A percentile compares a stretch with the other conserved stretches of the same genome.
Conservation (phyloP, 2,888 invertebrate species). For the Perizoma affinitatum region DNA sequence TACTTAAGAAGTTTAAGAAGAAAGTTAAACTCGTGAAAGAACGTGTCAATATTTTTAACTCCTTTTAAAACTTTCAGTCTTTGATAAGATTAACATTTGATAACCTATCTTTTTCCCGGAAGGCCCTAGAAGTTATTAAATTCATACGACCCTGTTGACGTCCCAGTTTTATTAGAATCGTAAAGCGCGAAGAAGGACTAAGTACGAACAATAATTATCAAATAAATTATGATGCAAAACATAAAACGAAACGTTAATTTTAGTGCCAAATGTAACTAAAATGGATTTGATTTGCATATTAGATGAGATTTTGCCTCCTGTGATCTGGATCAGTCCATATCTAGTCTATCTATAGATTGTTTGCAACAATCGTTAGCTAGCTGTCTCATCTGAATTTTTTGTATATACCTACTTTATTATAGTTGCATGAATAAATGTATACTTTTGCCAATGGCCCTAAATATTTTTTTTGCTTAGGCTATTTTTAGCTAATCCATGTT, state of each 20-base stretch:
- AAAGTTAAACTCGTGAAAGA: neutral
- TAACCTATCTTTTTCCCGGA: neutral
- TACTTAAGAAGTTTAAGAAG: no score
- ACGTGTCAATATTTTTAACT: neutral
- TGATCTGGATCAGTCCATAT: no score
- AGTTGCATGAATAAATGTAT: no score
- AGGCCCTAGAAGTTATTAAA: conserved; percentile 15
- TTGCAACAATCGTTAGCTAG: no score
- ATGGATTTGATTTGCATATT: conserved; percentile 43
- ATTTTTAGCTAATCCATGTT: no score
- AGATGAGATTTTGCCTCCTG: conserved; percentile 12
- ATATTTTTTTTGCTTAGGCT: no score
- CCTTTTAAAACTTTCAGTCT: neutral
- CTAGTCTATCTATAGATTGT: no score
- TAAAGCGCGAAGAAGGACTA: conserved; percentile 56
- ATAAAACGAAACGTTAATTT: conserved; percentile 59
- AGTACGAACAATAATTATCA: conserved; percentile 47
- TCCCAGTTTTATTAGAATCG: conserved; percentile 49
- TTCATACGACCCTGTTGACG: conserved; percentile 24
- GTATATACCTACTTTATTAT: no score
- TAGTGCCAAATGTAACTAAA: conserved; percentile 47
- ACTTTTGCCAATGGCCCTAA: no score
- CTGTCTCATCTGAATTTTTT: no score
- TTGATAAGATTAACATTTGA: neutral
- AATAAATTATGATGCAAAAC: conserved; percentile 51